A percentile compares a stretch with the other conserved stretches of the same genome.
phyloP scores from a whole-genome alignment of 2,113 vertebrate species.

The Oxyruncus cristatus region DNA sequence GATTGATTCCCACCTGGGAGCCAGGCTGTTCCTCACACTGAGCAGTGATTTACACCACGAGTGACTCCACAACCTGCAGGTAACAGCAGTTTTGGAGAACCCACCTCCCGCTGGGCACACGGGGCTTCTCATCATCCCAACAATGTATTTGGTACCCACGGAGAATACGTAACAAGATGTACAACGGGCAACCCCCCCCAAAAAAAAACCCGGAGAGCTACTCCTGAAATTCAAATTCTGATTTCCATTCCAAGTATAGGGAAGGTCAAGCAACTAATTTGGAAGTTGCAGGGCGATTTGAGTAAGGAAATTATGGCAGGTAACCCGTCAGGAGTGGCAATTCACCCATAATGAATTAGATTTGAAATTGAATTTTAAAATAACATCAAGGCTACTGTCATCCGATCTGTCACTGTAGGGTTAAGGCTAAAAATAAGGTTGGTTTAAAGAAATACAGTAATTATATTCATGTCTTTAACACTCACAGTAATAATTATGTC shows the following conservation, averaged over 20 bases:
- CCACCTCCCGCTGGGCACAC: neutral
- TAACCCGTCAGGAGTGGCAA: neutral
- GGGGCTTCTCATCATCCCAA: neutral
- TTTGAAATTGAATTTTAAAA: neutral
- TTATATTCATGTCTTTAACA: neutral
- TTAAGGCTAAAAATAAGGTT: conserved; percentile 1
- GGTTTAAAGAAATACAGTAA: neutral
- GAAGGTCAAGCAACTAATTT: neutral
- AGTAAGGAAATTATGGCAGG: neutral
- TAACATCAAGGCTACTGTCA: neutral
- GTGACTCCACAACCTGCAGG: neutral
- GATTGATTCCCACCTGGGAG: neutral
- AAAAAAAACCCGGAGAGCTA: neutral
- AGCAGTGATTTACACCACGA: neutral
- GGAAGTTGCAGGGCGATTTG: neutral
- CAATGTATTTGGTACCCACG: accelerated
- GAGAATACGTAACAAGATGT: neutral
- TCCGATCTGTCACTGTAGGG: neutral
- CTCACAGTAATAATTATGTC: neutral
- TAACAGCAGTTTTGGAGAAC: neutral
- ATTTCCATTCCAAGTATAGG: neutral
- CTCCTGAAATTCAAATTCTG: neutral
- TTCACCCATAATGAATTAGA: neutral
- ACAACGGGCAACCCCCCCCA: neutral
- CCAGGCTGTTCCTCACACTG: neutral